Evolutionary conservation across 2,888 invertebrate genomes (phyloP).

Genomic region (Polylopha cassiicola): DNA sequence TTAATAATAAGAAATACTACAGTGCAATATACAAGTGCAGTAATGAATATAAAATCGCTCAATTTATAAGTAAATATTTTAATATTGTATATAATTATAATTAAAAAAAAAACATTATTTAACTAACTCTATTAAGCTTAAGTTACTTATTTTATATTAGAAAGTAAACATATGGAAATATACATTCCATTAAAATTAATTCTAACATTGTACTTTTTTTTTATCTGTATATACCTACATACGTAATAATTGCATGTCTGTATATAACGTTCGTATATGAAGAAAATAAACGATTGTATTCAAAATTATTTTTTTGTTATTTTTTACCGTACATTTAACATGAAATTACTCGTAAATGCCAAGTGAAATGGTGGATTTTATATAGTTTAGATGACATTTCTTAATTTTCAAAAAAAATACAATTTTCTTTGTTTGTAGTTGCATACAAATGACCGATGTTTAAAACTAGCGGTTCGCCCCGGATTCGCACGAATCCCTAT

Average conservation of each 20-base stretch:
- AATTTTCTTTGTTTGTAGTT: too few relatives aligned
- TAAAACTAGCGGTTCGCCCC: too few relatives aligned
- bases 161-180: too few relatives aligned
- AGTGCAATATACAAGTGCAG: constrained; percentile 37
- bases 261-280: constrained; percentile 44
- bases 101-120: neutral
- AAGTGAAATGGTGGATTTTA: too few relatives aligned
- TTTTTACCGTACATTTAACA: neutral
- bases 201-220: constrained; percentile 13
- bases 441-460: too few relatives aligned
- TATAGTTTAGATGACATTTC: too few relatives aligned
- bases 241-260: constrained; percentile 41
- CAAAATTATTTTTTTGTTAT: constrained; percentile 9
- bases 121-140: too few relatives aligned
- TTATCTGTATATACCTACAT: constrained; percentile 17
- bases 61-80: constrained; percentile 16
- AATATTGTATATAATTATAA: constrained; percentile 12
- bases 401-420: too few relatives aligned
- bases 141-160: too few relatives aligned
- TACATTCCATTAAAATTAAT: too few relatives aligned
- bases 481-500: too few relatives aligned
- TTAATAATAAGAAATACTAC: constrained; percentile 23
- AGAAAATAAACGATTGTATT: constrained; percentile 52
- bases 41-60: constrained; percentile 22
- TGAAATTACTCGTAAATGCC: too few relatives aligned